Percentiles rank a stretch among this genome's conserved stretches.
Evolutionary conservation across 2,113 vertebrate species (phyloP).

Genomic region (Silurus meridionalis): DNA sequence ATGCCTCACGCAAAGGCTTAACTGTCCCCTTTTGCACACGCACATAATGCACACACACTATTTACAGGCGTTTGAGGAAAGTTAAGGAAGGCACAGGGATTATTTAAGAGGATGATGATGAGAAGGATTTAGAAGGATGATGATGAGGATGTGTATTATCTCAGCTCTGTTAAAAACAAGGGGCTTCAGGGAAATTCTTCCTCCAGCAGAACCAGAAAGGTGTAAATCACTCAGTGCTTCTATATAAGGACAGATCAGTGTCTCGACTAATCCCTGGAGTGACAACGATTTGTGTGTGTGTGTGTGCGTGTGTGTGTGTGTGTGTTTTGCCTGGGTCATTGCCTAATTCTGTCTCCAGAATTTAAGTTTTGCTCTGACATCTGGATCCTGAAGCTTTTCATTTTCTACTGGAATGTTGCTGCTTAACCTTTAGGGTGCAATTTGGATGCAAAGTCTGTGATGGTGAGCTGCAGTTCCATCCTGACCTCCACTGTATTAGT

Average conservation of each 20-base stretch:
- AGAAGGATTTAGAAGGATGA: neutral
- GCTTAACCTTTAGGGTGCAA: neutral
- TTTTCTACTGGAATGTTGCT: neutral
- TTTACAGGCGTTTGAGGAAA: neutral
- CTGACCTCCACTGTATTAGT: too few relatives aligned
- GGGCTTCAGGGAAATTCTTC: neutral
- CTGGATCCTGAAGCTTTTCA: neutral
- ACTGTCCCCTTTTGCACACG: neutral
- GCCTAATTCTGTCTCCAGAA: neutral
- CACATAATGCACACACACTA: neutral
- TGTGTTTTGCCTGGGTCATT: neutral
- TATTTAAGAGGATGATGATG: conserved; percentile 3
- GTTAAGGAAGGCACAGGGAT: neutral
- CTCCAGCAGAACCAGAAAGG: neutral
- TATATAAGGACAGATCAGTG: conserved; percentile 25
- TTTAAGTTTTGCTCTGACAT: neutral
- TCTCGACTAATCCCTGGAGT: neutral
- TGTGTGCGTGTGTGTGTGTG: neutral
- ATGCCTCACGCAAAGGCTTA: neutral
- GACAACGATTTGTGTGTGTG: neutral
- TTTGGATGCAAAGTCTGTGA: neutral
- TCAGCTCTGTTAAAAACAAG: neutral
- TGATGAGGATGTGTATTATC: conserved; percentile 12
- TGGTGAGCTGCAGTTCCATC: neutral
- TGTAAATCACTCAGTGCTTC: conserved; percentile 4